Evolutionary conservation across 1,140 invertebrate genomes (phyloP).

Genomic region (Brevipalpus yothersi): DNA sequence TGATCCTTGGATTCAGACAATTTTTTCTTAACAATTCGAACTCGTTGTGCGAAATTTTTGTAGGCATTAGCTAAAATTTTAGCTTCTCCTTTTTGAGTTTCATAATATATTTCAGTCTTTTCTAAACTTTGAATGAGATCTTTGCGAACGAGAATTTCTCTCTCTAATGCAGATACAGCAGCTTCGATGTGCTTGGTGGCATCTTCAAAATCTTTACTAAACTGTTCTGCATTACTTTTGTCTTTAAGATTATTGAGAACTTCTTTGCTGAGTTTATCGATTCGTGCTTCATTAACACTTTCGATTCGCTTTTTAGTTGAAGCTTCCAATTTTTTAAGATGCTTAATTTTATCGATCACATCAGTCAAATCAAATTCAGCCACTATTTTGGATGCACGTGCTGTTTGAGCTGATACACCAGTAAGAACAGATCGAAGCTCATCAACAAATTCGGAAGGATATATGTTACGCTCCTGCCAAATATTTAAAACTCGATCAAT

Average conservation of each 20-base stretch:
- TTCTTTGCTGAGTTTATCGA: conserved; percentile 3
- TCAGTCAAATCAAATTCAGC: conserved; percentile 22
- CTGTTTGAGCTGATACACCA: conserved; percentile 4
- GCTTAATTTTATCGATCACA: conserved; percentile 33
- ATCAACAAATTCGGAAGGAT: conserved; percentile 56
- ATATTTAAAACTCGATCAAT: conserved; percentile 73
- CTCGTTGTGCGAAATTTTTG: conserved; percentile 60
- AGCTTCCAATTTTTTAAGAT: conserved; percentile 3
- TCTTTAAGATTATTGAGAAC: conserved; percentile 26
- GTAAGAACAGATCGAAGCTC: conserved; percentile 28
- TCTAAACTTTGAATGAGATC: conserved; percentile 44
- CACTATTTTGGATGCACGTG: conserved; percentile 17
- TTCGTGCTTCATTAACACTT: background rate
- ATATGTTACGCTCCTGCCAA: conserved; percentile 70
- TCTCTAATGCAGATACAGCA: conserved; percentile 48
- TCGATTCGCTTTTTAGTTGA: background rate
- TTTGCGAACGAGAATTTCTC: conserved; percentile 51
- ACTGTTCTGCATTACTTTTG: conserved; percentile 52
- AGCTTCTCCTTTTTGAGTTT: conserved; percentile 63
- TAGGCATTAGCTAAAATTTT: conserved; percentile 84
- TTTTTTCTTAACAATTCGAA: conserved; percentile 57
- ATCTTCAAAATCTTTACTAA: conserved; percentile 60
- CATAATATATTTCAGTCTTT: conserved; percentile 59
- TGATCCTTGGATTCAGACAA: conserved; percentile 43
- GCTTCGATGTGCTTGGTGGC: conserved; percentile 46